phyloP scores from a whole-genome alignment of 1,140 invertebrate species.

The Thaumetopoea pityocampa region DNA sequence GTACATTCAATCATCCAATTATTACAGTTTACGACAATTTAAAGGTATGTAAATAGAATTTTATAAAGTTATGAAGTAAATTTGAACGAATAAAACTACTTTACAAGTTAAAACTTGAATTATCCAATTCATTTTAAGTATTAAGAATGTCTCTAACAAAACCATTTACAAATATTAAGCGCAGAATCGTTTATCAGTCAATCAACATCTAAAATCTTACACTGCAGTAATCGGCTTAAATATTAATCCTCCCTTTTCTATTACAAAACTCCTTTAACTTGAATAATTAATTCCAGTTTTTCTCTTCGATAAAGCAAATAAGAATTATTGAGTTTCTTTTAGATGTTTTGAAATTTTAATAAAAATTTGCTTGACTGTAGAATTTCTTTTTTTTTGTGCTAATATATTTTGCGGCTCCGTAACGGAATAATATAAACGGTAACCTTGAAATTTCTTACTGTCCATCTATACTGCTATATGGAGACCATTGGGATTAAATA shows the following conservation, averaged over 20 bases:
- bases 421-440: too few species aligned
- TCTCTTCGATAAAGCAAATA: slow-evolving; percentile 2
- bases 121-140: neutral
- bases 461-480: too few species aligned
- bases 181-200: slow-evolving; percentile 7
- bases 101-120: too few species aligned
- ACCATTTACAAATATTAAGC: slow-evolving; percentile 14
- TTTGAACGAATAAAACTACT: slow-evolving; percentile 12
- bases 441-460: too few species aligned
- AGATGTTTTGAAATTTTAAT: too few species aligned
- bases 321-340: slow-evolving; percentile 1
- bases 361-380: too few species aligned
- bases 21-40: too few species aligned
- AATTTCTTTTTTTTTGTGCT: too few species aligned
- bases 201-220: slow-evolving; percentile 14
- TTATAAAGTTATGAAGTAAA: slow-evolving; percentile 27
- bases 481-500: too few species aligned
- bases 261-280: slow-evolving; percentile 8
- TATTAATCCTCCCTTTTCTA: slow-evolving; percentile 9
- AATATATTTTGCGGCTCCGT: too few species aligned
- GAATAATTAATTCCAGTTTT: slow-evolving; percentile 7
- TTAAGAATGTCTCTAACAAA: slow-evolving; percentile 1
- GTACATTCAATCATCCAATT: too few species aligned
- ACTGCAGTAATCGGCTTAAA: slow-evolving; percentile 11
- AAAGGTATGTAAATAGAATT: too few species aligned